Evolutionary conservation across 2,797 vertebrate species (phyloP).

Genomic region (Lophotriccus pileatus): DNA sequence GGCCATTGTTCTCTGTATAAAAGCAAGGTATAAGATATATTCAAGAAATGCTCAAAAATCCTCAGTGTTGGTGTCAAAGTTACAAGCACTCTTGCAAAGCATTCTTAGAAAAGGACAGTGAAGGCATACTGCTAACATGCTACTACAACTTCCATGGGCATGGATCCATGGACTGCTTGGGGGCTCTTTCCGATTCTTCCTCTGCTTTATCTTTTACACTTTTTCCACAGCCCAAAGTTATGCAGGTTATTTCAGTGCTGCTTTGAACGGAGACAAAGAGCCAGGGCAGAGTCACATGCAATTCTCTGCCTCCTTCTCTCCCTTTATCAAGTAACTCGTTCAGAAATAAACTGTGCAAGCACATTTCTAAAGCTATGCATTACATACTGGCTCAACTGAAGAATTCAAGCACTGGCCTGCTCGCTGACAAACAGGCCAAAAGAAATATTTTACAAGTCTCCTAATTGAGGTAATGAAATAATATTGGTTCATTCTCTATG

Average conservation of each 20-base stretch:
- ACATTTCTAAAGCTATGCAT: background rate
- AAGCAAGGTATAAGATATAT: background rate
- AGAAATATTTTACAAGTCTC: background rate
- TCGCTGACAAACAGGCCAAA: background rate
- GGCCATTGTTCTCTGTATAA: background rate
- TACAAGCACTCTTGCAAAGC: background rate
- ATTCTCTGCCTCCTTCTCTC: background rate
- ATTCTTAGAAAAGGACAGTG: background rate
- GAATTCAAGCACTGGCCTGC: background rate
- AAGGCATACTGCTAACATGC: background rate
- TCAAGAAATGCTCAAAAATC: background rate
- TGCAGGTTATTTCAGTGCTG: background rate
- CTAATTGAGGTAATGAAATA: slow-evolving; percentile 24
- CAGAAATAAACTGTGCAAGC: background rate
- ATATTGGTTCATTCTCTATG: background rate
- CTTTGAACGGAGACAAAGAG: background rate
- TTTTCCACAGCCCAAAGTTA: background rate
- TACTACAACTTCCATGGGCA: background rate
- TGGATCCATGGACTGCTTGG: background rate
- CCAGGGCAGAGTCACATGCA: background rate
- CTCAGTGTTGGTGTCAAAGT: background rate
- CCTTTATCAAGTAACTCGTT: background rate
- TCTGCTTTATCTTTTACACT: background rate
- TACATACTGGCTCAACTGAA: background rate
- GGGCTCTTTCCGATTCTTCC: background rate